These are phyloP conservation scores for Coregonus suidteri DNA, from an alignment of 2,797 vertebrate genomes.

Conservation along the genomic window DNA sequence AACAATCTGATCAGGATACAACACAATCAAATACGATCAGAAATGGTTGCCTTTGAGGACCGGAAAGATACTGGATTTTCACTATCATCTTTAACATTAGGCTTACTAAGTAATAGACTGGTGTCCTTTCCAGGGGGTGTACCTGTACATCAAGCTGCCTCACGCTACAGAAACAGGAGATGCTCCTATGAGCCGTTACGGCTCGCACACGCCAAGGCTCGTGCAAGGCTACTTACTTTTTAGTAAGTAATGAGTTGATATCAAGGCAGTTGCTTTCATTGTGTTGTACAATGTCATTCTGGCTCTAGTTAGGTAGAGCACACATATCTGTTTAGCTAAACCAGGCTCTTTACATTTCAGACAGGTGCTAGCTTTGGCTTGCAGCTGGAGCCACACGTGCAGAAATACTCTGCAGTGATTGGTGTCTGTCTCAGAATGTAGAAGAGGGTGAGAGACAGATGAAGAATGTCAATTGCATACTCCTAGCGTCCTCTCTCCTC, in stretches of 20 bases:
- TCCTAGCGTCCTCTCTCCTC: too few species aligned
- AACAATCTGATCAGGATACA: neutral
- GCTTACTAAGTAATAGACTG: neutral
- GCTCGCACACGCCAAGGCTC: too few species aligned
- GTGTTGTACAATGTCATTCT: constrained; percentile 1
- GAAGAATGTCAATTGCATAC: too few species aligned
- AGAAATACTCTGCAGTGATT: constrained; percentile 41
- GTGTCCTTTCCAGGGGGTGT: too few species aligned
- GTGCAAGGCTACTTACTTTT: too few species aligned
- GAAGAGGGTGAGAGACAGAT: constrained; percentile 32
- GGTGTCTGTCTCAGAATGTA: constrained; percentile 32
- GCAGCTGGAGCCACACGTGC: constrained; percentile 47
- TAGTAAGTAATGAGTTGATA: constrained; percentile 3
- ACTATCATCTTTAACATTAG: neutral
- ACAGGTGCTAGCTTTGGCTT: constrained; percentile 55
- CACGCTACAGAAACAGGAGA: too few species aligned
- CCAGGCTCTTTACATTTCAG: constrained; percentile 44
- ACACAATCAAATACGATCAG: neutral
- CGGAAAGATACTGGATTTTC: neutral
- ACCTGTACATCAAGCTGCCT: too few species aligned
- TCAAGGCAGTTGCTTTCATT: constrained; percentile 4
- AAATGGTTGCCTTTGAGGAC: neutral
- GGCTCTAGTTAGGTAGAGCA: neutral
- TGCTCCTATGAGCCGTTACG: too few species aligned
- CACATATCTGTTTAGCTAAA: constrained; percentile 26